These are phyloP conservation scores for Steinernema khuongi DNA, from an alignment of 1,140 invertebrate genomes.

Conservation along the genomic window DNA sequence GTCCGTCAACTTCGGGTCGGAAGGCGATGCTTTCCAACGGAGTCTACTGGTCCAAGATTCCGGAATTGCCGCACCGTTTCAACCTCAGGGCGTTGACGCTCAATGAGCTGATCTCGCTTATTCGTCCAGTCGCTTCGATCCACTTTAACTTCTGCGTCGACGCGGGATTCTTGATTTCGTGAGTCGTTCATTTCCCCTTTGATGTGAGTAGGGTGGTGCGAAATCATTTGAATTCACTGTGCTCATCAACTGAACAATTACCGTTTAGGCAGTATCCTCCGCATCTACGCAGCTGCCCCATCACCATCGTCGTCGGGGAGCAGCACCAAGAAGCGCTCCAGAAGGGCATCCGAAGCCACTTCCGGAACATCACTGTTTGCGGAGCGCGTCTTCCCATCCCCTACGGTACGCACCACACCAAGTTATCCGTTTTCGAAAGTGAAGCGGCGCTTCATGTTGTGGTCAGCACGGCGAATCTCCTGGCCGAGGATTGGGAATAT, in stretches of 20 bases:
- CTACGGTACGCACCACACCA: not conserved
- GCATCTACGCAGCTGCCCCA: not conserved
- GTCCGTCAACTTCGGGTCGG: not conserved
- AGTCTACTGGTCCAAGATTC: not conserved
- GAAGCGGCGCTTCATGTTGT: not conserved
- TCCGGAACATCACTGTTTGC: not conserved
- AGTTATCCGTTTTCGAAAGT: not conserved
- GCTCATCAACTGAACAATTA: no score
- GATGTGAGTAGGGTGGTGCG: no score
- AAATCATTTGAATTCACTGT: no score
- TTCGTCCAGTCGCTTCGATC: not conserved
- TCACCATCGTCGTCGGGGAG: not conserved
- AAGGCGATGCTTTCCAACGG: not conserved
- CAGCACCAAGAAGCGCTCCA: not conserved
- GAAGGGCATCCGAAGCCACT: not conserved
- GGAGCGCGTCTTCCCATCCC: not conserved
- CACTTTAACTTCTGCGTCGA: not conserved
- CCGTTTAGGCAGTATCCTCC: not conserved
- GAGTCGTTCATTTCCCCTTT: not conserved
- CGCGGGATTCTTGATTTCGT: constrained; percentile 4
- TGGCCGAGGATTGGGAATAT: not conserved
- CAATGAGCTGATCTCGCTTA: not conserved
- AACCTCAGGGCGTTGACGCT: not conserved
- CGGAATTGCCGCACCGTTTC: not conserved
- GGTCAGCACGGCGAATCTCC: not conserved